Conservation (phyloP, 2,113 vertebrate species). For the Chitala chitala region DNA sequence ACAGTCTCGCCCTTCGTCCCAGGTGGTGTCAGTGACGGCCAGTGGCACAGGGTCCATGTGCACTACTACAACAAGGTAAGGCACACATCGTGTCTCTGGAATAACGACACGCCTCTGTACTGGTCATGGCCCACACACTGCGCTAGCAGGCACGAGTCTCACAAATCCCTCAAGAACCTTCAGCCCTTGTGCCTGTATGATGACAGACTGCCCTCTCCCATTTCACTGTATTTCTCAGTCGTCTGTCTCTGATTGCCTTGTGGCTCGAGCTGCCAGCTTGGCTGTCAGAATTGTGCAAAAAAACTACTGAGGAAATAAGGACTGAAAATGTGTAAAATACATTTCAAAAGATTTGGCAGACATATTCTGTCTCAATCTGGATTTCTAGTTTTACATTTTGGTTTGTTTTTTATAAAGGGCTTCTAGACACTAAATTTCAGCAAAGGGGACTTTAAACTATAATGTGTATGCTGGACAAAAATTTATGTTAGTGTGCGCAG, state of each 20-base stretch:
- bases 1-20: conserved; percentile 74
- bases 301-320: neutral
- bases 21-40: conserved; percentile 85
- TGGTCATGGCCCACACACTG: too few species aligned
- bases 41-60: conserved; percentile 83
- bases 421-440: too few species aligned
- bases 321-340: neutral
- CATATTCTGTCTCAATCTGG: neutral
- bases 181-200: too few species aligned
- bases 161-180: too few species aligned
- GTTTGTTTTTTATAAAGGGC: too few species aligned
- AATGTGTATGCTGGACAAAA: too few species aligned
- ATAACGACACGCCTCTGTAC: too few species aligned
- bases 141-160: too few species aligned
- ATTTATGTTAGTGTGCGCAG: too few species aligned
- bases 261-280: neutral
- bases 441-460: too few species aligned
- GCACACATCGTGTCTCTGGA: too few species aligned
- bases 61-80: conserved; percentile 91
- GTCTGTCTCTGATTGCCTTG: neutral
- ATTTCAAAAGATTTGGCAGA: conserved; percentile 2
- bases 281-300: neutral
- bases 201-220: too few species aligned
- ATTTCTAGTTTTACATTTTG: neutral
- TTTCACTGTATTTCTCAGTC: neutral